phyloP scores from a whole-genome alignment of 2,113 vertebrate genomes.

The Microcebus lehilahytsara region DNA sequence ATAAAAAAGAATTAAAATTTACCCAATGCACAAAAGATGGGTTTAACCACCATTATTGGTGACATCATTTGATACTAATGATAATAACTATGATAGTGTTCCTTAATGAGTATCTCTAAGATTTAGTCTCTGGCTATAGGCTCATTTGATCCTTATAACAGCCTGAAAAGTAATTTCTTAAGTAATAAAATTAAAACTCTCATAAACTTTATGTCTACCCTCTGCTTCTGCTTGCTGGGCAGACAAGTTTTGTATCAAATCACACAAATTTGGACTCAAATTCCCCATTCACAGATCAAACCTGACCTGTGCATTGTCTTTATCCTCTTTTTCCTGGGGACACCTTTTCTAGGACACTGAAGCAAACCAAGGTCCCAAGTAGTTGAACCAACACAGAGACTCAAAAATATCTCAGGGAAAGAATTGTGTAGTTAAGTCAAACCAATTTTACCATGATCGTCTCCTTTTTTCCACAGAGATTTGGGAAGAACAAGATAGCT shows the following conservation, averaged over 20 bases:
- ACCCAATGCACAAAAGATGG: background rate
- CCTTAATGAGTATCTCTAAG: background rate
- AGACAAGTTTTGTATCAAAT: background rate
- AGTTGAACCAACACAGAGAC: background rate
- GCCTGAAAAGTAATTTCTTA: background rate
- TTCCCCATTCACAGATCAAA: background rate
- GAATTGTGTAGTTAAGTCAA: background rate
- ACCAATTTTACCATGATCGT: background rate
- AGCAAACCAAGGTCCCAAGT: background rate
- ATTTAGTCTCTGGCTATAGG: background rate
- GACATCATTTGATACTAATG: background rate
- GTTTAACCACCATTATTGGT: background rate
- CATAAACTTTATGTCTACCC: background rate
- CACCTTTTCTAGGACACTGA: background rate
- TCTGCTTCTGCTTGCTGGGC: background rate
- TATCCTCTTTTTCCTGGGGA: background rate
- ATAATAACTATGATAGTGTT: background rate
- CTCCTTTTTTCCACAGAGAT: background rate
- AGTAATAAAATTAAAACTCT: background rate
- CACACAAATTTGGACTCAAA: background rate
- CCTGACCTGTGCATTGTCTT: background rate
- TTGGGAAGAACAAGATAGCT: background rate
- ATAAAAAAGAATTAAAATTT: constrained; percentile 39
- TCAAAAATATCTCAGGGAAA: background rate
- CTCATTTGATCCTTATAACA: background rate